A percentile compares a stretch with the other conserved stretches of the same genome.
phyloP scores from a whole-genome alignment of 2,888 invertebrate genomes.

The Spodoptera exigua region DNA sequence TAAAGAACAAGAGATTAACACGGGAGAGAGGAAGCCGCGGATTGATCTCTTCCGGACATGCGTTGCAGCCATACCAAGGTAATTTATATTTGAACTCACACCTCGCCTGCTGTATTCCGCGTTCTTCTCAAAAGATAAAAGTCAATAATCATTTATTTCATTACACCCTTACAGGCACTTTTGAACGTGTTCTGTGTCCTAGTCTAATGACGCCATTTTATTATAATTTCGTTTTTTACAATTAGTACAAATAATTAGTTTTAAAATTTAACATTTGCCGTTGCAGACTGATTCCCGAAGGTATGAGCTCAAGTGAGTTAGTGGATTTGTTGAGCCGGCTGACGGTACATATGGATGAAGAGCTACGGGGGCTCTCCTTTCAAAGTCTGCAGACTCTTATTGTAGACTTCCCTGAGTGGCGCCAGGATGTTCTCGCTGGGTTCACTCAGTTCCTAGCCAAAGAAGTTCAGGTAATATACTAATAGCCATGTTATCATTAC shows the following conservation, averaged over 20 bases:
- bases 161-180: no score
- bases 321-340: slow-evolving; percentile 97
- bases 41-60: slow-evolving; percentile 99
- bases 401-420: slow-evolving; percentile 98
- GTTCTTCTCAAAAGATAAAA: no score
- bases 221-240: no score
- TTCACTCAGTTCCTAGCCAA: slow-evolving; percentile 98
- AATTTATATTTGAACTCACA: no score
- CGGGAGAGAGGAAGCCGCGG: slow-evolving; percentile 98
- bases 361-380: slow-evolving; percentile 97
- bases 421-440: slow-evolving; percentile 98
- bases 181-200: no score
- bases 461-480: slow-evolving; percentile 91
- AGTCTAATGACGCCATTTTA: no score
- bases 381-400: slow-evolving; percentile 98
- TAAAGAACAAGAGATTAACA: slow-evolving; percentile 97
- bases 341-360: slow-evolving; percentile 99
- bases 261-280: slow-evolving; percentile 1
- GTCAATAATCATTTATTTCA: no score
- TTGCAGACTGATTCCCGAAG: slow-evolving; percentile 97
- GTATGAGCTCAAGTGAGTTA: slow-evolving; percentile 97
- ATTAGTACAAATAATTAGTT: no score
- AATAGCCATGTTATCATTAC: no score
- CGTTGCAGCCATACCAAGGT: slow-evolving; percentile 98
- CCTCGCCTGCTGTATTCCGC: no score